A percentile compares a stretch with the other conserved stretches of the same genome.
Evolutionary conservation across 2,888 invertebrate genomes (phyloP).

Genomic region (Spisula subtruncata): DNA sequence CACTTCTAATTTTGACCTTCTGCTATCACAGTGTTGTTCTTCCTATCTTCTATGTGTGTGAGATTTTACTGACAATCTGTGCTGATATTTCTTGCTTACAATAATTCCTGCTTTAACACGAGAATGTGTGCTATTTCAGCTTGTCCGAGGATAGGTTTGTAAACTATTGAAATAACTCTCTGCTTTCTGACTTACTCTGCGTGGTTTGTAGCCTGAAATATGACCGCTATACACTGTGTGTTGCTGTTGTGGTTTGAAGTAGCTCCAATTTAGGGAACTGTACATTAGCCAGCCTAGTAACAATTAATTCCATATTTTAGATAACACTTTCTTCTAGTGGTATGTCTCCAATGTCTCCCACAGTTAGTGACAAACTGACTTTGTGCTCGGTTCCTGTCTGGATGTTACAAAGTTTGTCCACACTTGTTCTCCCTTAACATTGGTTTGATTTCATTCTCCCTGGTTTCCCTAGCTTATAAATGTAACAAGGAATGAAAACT

Average conservation of each 20-base stretch:
- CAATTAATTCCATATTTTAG: not conserved
- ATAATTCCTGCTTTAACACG: not conserved
- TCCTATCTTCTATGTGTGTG: not conserved
- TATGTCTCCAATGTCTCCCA: too few species aligned
- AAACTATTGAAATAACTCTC: not conserved
- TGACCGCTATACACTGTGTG: not conserved
- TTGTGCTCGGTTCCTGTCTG: too few species aligned
- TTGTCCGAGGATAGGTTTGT: constrained; percentile 9
- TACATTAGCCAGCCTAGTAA: not conserved
- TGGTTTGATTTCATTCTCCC: too few species aligned
- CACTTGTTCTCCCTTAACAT: too few species aligned
- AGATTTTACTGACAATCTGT: not conserved
- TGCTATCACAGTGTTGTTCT: too few species aligned
- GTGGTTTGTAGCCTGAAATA: not conserved
- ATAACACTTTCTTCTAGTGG: too few species aligned
- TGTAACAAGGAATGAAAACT: too few species aligned
- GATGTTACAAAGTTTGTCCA: too few species aligned
- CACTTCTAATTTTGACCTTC: too few species aligned
- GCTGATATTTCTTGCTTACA: constrained; percentile 18
- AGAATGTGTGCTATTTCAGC: constrained; percentile 15
- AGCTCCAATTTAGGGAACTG: not conserved
- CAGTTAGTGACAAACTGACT: too few species aligned
- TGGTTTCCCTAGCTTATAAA: too few species aligned
- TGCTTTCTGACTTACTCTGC: constrained; percentile 9
- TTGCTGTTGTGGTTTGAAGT: not conserved